Evolutionary conservation across 2,113 vertebrate genomes (phyloP).

Genomic region (Megalops atlanticus): DNA sequence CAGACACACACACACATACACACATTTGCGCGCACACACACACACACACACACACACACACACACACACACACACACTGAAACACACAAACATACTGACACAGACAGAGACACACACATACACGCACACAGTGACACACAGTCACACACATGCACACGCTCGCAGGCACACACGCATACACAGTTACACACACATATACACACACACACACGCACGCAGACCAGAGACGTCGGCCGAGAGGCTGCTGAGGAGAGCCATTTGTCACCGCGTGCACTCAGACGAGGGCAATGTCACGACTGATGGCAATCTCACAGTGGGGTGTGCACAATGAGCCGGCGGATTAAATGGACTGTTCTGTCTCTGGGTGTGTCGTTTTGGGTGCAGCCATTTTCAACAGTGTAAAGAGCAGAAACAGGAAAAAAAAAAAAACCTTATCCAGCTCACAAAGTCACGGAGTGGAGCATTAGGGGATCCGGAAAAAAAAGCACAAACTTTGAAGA

Average conservation of each 20-base stretch:
- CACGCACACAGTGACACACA: background rate
- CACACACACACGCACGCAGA: background rate
- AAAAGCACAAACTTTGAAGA: slow-evolving; percentile 28
- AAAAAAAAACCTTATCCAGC: background rate
- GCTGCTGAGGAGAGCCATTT: slow-evolving; percentile 8
- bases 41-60: no score
- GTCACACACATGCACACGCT: background rate
- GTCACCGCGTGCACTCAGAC: slow-evolving; percentile 23
- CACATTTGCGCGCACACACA: background rate
- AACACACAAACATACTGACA: background rate
- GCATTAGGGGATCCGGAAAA: background rate
- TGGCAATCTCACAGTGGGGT: slow-evolving; percentile 46
- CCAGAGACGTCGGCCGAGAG: background rate
- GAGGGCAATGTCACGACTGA: slow-evolving; percentile 52
- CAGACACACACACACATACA: background rate
- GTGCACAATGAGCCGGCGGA: slow-evolving; percentile 49
- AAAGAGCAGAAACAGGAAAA: background rate
- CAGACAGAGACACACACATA: background rate
- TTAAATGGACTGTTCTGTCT: slow-evolving; percentile 37
- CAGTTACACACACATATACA: background rate
- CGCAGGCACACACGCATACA: background rate
- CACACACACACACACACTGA: no score
- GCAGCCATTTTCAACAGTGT: background rate
- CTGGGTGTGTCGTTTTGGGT: background rate
- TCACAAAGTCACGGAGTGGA: background rate